A percentile compares a stretch with the other conserved stretches of the same genome.
Evolutionary conservation across 2,888 invertebrate species (phyloP).

Genomic region (Mimas tiliae): DNA sequence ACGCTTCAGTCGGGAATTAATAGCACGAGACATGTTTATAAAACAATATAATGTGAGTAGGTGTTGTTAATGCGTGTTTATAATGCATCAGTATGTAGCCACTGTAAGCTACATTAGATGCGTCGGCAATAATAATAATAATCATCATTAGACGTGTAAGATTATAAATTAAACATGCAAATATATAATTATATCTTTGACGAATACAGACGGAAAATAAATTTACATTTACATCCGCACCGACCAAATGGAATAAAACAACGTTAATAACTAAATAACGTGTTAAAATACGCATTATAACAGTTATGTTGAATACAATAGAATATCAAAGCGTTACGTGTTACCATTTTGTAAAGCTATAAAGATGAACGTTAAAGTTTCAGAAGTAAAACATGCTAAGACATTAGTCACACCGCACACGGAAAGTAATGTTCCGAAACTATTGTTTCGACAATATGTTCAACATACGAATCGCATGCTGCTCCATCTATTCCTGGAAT

Average conservation of each 20-base stretch:
- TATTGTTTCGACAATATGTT: slow-evolving; percentile 73
- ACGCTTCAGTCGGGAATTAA: slow-evolving; percentile 14
- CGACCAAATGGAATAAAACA: slow-evolving; percentile 14
- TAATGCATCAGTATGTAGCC: slow-evolving; percentile 12
- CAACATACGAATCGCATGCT: slow-evolving; percentile 69
- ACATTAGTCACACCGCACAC: slow-evolving; percentile 68
- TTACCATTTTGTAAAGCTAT: slow-evolving; percentile 52
- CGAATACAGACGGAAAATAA: not conserved
- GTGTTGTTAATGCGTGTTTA: slow-evolving; percentile 18
- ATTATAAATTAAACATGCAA: not conserved
- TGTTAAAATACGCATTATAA: slow-evolving; percentile 42
- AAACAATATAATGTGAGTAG: slow-evolving; percentile 17
- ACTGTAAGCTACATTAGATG: slow-evolving; percentile 27
- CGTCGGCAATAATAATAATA: slow-evolving; percentile 14
- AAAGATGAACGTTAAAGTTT: slow-evolving; percentile 56
- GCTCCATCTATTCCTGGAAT: slow-evolving; percentile 71
- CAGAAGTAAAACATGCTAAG: slow-evolving; percentile 65
- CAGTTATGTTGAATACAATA: slow-evolving; percentile 41
- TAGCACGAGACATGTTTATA: slow-evolving; percentile 21
- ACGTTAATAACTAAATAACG: slow-evolving; percentile 31
- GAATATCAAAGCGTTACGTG: slow-evolving; percentile 51
- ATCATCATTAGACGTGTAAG: not conserved
- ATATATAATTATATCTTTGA: not conserved
- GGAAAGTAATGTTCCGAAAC: slow-evolving; percentile 54
- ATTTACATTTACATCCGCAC: not conserved